phyloP scores from a whole-genome alignment of 2,888 invertebrate species.

The Eupithecia subumbrata region DNA sequence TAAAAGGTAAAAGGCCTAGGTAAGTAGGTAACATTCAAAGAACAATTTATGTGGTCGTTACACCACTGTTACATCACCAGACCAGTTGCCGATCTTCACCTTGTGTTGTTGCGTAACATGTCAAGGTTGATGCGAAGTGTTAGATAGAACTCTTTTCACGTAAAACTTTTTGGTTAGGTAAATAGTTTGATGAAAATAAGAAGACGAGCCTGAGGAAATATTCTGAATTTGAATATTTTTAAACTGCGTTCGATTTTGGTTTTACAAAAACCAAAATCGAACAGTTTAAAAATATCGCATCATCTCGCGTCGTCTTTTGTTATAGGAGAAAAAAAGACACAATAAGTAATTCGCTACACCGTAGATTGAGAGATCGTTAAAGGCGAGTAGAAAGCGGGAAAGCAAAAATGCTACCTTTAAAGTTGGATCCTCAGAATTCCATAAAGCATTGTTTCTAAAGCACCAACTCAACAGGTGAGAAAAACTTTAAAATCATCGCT shows the following conservation, averaged over 20 bases:
- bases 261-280: too few relatives aligned
- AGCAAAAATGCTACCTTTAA: background rate
- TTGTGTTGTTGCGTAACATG: conserved; percentile 55
- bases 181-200: background rate
- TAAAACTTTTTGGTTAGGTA: background rate
- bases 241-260: background rate
- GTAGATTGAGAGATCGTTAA: background rate
- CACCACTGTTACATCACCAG: conserved; percentile 57
- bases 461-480: background rate
- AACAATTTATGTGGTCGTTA: conserved; percentile 40
- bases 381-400: background rate
- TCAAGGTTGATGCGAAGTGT: conserved; percentile 49
- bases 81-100: conserved; percentile 65
- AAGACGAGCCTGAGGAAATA: too few relatives aligned
- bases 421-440: background rate
- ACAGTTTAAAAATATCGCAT: too few relatives aligned
- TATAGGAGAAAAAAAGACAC: background rate
- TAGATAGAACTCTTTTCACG: background rate
- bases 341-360: background rate
- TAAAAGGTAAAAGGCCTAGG: background rate
- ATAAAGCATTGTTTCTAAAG: background rate
- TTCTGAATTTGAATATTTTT: background rate
- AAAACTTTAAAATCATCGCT: background rate
- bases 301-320: background rate
- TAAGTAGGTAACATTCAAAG: conserved; percentile 10